A percentile compares a stretch with the other conserved stretches of the same genome.
These are phyloP conservation scores for Pollenia labialis DNA, from an alignment of 2,888 invertebrate species.

Conservation along the genomic window DNA sequence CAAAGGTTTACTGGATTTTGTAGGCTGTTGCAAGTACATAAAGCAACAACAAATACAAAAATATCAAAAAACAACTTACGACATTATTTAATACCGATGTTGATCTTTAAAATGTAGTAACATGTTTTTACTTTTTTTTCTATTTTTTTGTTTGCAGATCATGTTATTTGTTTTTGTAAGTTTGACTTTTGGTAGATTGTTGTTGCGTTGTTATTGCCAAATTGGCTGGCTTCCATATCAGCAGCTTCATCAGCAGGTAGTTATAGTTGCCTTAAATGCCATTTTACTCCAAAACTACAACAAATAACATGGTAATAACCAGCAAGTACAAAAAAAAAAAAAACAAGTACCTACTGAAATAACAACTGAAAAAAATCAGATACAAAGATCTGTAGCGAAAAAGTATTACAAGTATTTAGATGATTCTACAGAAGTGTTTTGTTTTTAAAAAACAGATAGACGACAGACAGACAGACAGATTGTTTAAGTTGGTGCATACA, in stretches of 20 bases:
- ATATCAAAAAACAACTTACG: background rate
- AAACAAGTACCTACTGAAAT: slow-evolving; percentile 30
- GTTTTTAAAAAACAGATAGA: background rate
- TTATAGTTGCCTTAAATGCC: slow-evolving; percentile 35
- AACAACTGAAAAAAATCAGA: slow-evolving; percentile 3
- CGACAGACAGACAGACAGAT: background rate
- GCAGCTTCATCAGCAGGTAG: slow-evolving; percentile 35
- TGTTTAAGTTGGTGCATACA: background rate
- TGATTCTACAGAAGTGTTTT: slow-evolving; percentile 13
- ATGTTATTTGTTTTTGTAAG: slow-evolving; percentile 2
- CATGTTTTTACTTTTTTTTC: background rate
- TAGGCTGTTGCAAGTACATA: background rate
- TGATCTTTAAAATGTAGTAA: slow-evolving; percentile 29
- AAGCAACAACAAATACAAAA: background rate
- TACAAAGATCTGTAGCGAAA: slow-evolving; percentile 5
- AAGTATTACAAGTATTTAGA: slow-evolving; percentile 1
- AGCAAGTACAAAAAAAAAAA: slow-evolving; percentile 24
- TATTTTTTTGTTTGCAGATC: slow-evolving; percentile 1
- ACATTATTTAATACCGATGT: slow-evolving; percentile 39
- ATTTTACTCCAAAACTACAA: slow-evolving; percentile 20
- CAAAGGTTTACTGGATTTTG: background rate
- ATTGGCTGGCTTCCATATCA: slow-evolving; percentile 49
- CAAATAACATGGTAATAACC: slow-evolving; percentile 21
- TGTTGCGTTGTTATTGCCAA: background rate
- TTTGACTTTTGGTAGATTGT: background rate